Base-by-base conservation (phyloP, 2,113 vertebrate genomes). In the Chunga burmeisteri region DNA sequence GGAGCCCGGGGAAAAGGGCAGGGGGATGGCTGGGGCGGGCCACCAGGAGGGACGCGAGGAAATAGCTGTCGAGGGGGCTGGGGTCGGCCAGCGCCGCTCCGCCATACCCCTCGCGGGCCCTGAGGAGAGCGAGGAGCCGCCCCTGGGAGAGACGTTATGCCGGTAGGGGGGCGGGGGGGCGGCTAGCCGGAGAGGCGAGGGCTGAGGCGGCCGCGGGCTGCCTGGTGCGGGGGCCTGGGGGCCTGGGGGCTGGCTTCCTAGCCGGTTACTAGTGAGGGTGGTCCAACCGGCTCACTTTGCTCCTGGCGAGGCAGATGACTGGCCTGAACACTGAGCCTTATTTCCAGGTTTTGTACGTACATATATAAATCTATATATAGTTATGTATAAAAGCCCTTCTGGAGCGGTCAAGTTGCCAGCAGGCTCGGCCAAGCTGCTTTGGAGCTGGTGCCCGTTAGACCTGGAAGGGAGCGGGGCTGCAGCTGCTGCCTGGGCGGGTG, bases 341-440 rank as follows among this genome's bases (percentile, higher is more conserved):
- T 19, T 32, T 7, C 15, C n/a, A 40, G 42, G 16, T 2, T 36
- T 55, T 75, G 16, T 36, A 32, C 12, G 3, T 16, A 19, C 0
- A 7, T n/a, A 4, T 4, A 15, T 21, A 38, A 38, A 38, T 38
- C 38, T 38, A 9, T 30, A 17, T 30, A 7, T 36, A 2, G 4
- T 25, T 46, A 1, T 0, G 10, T 21, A 9, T 56, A 11, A 29
- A n/a, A 44, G n/a, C 6, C 5, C 2, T 16, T 16, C 3, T 6
- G 68, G 22, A 13, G 22, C 1, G 2, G 18, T 12, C 15, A 13
- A 2, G 40, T 20, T 32, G 59, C 8, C 11, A 4, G 34, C 16
- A 11, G 46, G 27, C 19, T 59, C 4, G 1, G 29, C 13, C 16
- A 10, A 4, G 15, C 14, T 29, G 70, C 52, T 74, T 10, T 34